These are phyloP conservation scores for Anomalospiza imberbis DNA, from an alignment of 2,797 vertebrate species.

Conservation along the genomic window DNA sequence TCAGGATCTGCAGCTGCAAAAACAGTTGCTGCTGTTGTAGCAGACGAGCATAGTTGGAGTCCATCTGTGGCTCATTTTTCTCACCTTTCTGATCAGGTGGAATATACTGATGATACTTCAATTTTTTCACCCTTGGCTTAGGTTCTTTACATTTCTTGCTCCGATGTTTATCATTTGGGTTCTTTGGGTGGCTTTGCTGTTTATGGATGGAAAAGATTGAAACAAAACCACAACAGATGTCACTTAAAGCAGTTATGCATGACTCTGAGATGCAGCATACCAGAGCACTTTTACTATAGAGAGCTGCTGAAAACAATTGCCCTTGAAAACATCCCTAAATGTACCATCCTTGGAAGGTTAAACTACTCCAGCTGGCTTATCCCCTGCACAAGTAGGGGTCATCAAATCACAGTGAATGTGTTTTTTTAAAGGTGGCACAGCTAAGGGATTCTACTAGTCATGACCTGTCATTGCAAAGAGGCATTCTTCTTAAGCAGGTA, in stretches of 20 bases:
- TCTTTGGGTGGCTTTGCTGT: constrained; percentile 91
- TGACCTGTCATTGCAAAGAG: background rate
- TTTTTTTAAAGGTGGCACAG: background rate
- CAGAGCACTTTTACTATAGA: background rate
- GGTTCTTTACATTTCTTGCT: constrained; percentile 93
- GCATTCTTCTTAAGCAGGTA: background rate
- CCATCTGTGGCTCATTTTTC: constrained; percentile 87
- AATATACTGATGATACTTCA: constrained; percentile 98
- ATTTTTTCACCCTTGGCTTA: constrained; percentile 90
- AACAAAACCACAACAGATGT: background rate
- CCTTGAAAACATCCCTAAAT: background rate
- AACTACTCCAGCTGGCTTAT: background rate
- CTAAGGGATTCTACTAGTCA: background rate
- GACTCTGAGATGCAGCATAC: background rate
- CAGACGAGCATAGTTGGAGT: constrained; percentile 90
- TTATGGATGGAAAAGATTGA: constrained; percentile 35
- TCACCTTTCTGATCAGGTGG: constrained; percentile 96
- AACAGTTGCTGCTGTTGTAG: constrained; percentile 96
- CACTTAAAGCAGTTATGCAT: background rate
- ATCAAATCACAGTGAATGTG: background rate
- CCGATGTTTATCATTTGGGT: constrained; percentile 85
- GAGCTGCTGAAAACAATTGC: background rate
- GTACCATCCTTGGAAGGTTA: background rate
- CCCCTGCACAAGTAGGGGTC: background rate
- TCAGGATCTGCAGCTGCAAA: constrained; percentile 96